Evolutionary conservation across 2,797 vertebrate species (phyloP).

Genomic region (Acanthiza pusilla): DNA sequence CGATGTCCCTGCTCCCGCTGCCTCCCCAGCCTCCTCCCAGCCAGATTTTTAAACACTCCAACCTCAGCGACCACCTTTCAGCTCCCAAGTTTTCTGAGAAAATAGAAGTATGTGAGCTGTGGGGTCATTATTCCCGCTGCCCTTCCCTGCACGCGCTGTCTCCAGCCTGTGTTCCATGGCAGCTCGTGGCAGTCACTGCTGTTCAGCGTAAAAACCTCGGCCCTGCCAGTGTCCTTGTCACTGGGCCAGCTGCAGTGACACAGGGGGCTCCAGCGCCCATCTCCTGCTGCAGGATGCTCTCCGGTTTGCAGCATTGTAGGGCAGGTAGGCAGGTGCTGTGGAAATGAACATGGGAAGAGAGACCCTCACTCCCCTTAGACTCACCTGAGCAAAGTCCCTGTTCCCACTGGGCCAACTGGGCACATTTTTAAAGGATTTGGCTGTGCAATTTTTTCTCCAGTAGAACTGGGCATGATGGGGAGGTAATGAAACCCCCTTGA

Average conservation of each 20-base stretch:
- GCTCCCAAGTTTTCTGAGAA: conserved; percentile 40
- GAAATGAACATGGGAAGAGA: no score
- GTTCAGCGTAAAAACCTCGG: background rate
- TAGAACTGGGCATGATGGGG: background rate
- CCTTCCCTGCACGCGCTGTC: fast-evolving
- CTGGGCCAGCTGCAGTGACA: background rate
- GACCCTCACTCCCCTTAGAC: fast-evolving
- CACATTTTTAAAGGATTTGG: background rate
- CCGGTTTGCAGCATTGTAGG: background rate
- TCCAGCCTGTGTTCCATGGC: background rate
- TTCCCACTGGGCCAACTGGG: background rate
- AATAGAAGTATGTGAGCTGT: background rate
- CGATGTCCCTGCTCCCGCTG: background rate
- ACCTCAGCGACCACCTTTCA: background rate
- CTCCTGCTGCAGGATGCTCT: background rate
- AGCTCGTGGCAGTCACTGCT: background rate
- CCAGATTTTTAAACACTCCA: background rate
- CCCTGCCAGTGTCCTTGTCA: background rate
- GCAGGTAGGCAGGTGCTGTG: background rate
- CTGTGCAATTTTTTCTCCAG: background rate
- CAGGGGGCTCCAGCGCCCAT: background rate
- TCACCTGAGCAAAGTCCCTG: background rate
- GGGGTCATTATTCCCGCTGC: background rate
- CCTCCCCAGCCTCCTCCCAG: background rate
- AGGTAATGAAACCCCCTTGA: background rate